These are phyloP conservation scores for Cynocephalus volans DNA, from an alignment of 2,113 vertebrate genomes.

Conservation along the genomic window DNA sequence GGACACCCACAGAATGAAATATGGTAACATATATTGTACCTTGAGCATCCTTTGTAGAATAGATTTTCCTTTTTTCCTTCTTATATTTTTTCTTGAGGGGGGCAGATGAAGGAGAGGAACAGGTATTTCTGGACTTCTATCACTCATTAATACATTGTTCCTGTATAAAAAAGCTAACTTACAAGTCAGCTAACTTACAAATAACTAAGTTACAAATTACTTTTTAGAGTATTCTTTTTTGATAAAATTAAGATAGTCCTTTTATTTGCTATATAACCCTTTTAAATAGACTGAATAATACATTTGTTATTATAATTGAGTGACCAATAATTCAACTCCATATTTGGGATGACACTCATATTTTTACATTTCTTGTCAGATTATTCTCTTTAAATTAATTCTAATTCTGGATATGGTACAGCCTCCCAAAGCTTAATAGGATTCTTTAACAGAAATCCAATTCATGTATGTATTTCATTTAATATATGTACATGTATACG, in stretches of 20 bases:
- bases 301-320: background rate
- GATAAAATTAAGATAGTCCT: background rate
- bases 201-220: background rate
- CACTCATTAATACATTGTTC: background rate
- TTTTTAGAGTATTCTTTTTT: background rate
- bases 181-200: background rate
- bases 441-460: background rate
- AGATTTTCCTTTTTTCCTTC: background rate
- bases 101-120: background rate
- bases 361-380: background rate
- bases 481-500: too few species aligned
- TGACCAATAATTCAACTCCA: background rate
- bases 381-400: conserved; percentile 23
- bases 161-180: background rate
- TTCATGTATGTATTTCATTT: too few species aligned
- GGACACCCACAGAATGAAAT: too few species aligned
- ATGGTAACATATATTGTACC: too few species aligned
- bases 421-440: background rate
- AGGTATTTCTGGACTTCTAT: background rate
- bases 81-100: background rate
- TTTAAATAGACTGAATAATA: background rate
- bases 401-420: background rate
- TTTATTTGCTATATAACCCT: background rate
- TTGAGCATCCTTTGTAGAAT: background rate
- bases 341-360: background rate